Conservation (phyloP, 2,888 invertebrate species). For the Ornithoptera priamus region DNA sequence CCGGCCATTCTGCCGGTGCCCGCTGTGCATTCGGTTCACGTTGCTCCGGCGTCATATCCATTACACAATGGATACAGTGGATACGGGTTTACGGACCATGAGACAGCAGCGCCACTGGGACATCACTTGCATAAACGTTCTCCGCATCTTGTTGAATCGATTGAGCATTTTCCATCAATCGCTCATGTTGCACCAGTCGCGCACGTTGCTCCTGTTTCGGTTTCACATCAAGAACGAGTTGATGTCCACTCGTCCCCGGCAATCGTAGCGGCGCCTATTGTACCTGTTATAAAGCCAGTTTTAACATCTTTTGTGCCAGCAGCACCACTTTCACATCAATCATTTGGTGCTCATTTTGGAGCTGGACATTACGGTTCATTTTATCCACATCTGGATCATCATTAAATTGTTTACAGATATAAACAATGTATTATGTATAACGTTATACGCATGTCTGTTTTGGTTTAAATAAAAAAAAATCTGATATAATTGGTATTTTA, state of each 20-base stretch:
- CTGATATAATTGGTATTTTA: background rate
- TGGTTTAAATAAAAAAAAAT: background rate
- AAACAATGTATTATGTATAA: background rate
- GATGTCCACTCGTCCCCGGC: slow-evolving; percentile 65
- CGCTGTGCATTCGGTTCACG: slow-evolving; percentile 41
- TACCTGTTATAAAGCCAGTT: slow-evolving; percentile 49
- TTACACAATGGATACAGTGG: slow-evolving; percentile 33
- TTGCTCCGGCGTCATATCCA: slow-evolving; percentile 47
- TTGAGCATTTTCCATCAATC: slow-evolving; percentile 36
- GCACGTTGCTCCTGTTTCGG: slow-evolving; percentile 61
- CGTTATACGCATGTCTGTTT: background rate
- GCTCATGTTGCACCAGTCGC: slow-evolving; percentile 41
- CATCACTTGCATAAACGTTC: slow-evolving; percentile 65
- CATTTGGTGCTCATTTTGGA: slow-evolving; percentile 42
- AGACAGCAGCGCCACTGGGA: slow-evolving; percentile 11
- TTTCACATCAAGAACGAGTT: slow-evolving; percentile 77
- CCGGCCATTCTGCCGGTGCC: slow-evolving; percentile 46
- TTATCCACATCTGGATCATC: slow-evolving; percentile 43
- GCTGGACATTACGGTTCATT: slow-evolving; percentile 35
- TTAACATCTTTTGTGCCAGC: slow-evolving; percentile 49
- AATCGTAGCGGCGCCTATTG: slow-evolving; percentile 43
- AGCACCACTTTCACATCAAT: slow-evolving; percentile 46
- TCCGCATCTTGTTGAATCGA: slow-evolving; percentile 50
- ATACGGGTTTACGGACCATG: slow-evolving; percentile 31
- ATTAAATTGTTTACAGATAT: slow-evolving; percentile 37